Conservation (phyloP, 2,888 invertebrate species). For the Caenorhabditis sp. region DNA sequence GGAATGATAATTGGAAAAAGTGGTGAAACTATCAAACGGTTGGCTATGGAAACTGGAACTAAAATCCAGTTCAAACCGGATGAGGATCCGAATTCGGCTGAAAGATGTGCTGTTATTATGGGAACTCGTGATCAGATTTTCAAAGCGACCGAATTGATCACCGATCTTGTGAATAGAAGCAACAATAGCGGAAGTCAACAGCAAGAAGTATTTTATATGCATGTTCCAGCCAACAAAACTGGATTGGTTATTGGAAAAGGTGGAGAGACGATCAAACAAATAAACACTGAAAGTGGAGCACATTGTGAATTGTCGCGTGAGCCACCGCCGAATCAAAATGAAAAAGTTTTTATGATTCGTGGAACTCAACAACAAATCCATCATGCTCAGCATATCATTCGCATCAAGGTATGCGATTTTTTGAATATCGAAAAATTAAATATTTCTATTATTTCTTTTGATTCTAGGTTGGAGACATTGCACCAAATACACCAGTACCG, state of each 20-base stretch:
- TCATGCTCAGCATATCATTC: conserved; percentile 91
- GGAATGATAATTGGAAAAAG: conserved; percentile 96
- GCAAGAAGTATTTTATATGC: conserved; percentile 61
- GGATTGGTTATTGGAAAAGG: conserved; percentile 95
- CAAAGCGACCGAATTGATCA: conserved; percentile 63
- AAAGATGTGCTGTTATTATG: conserved; percentile 86
- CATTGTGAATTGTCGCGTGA: conserved; percentile 93
- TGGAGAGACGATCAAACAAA: conserved; percentile 91
- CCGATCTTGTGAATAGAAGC: conserved; percentile 58
- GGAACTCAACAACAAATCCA: conserved; percentile 93
- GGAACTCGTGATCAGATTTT: conserved; percentile 80
- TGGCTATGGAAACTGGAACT: conserved; percentile 91
- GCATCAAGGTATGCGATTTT: conserved; percentile 81
- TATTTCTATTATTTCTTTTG: not conserved
- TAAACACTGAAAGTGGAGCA: conserved; percentile 81
- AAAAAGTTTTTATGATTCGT: conserved; percentile 87
- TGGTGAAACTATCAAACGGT: conserved; percentile 97
- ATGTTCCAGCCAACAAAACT: conserved; percentile 90
- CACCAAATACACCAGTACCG: conserved; percentile 66
- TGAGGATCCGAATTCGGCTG: conserved; percentile 84
- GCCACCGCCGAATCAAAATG: conserved; percentile 80
- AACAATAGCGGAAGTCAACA: conserved; percentile 10
- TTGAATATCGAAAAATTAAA: no score
- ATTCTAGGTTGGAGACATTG: conserved; percentile 53
- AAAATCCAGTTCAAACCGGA: conserved; percentile 87